Conservation (phyloP, 2,113 vertebrate species). For the Todiramphus saurophagus region DNA sequence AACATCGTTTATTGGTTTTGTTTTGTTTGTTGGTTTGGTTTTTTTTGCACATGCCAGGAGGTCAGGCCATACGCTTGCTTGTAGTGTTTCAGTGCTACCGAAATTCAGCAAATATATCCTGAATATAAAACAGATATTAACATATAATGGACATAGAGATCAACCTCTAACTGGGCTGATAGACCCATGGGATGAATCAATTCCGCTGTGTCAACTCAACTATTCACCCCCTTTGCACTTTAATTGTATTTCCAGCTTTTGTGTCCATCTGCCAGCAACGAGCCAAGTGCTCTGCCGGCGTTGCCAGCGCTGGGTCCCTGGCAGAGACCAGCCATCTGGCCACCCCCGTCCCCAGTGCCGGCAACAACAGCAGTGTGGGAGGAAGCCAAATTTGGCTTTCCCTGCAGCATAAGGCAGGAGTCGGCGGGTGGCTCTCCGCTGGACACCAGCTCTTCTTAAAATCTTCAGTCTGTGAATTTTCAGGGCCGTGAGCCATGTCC, state of each 20-base stretch:
- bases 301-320: not conserved
- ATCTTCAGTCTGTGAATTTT: not conserved
- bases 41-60: not conserved
- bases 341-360: not conserved
- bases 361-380: not conserved
- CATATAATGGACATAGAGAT: not conserved
- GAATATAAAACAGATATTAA: not conserved
- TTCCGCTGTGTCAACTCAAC: accelerated
- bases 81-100: not conserved
- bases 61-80: not conserved
- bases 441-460: not conserved
- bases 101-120: not conserved
- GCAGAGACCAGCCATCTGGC: not conserved
- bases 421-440: not conserved
- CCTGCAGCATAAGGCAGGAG: not conserved
- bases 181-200: not conserved
- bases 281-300: not conserved
- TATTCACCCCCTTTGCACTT: not conserved
- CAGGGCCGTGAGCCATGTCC: not conserved
- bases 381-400: not conserved
- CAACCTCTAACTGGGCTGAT: not conserved
- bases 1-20: not conserved
- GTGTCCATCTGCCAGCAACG: not conserved
- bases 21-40: not conserved
- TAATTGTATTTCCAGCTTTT: not conserved